Conservation (phyloP, 1,140 invertebrate species). For the Bombus sibiricus region DNA sequence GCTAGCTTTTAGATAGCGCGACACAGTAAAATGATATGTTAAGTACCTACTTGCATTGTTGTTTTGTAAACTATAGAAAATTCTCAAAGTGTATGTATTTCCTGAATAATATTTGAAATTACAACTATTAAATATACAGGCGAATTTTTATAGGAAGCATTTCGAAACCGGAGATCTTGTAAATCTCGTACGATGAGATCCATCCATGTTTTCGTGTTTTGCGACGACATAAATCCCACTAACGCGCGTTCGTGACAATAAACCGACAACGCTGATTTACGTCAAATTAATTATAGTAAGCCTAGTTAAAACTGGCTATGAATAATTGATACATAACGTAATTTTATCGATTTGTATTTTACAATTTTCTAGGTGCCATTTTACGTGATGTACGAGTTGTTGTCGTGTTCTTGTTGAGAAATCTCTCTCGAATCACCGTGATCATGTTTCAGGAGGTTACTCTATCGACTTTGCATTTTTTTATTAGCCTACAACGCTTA, state of each 20-base stretch:
- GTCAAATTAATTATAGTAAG: background rate
- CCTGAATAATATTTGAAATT: no score
- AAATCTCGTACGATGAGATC: no score
- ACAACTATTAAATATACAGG: no score
- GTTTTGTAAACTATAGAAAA: no score
- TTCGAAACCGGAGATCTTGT: no score
- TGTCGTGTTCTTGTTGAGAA: background rate
- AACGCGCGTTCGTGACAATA: no score
- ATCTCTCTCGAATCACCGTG: background rate
- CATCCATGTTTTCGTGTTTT: no score
- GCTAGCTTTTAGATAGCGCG: background rate
- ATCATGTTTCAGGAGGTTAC: background rate
- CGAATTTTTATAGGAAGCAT: no score
- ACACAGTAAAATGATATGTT: background rate
- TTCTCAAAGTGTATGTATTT: background rate
- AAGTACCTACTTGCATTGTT: background rate
- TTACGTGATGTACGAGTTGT: background rate
- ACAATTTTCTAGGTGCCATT: background rate
- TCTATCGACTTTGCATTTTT: no score
- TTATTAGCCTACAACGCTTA: no score
- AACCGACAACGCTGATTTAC: background rate
- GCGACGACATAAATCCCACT: no score
- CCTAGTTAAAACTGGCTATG: background rate
- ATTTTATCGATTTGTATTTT: no score
- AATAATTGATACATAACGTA: background rate